Base-by-base conservation (phyloP, 2,888 invertebrate species). In the Nasonovia ribisnigri region DNA sequence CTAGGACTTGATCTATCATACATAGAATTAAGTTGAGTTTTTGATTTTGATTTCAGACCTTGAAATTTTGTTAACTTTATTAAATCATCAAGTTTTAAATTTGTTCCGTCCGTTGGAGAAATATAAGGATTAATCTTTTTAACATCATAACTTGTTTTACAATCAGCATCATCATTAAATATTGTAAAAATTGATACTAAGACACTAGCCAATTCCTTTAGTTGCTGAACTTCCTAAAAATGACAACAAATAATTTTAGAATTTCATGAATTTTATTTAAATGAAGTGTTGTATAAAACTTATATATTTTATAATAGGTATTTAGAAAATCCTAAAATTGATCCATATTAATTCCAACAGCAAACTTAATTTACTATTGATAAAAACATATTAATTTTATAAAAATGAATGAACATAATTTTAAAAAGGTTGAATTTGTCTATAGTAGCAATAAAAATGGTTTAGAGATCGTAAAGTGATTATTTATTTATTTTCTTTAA, bases 181-280 rank as follows among this genome's bases (percentile, higher is more conserved):
- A 93, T 93, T 24, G 57, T 51, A n/a, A 90, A 93, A 84, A 93
- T 77, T 29, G 93, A 93, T 10, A 93, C 90, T 29, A 93, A 48
- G 1, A 93, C 84, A 86, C 90, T 93, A 86, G 93, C 84, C 90
- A 93, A 87, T 90, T 93, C 93, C 86, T 93, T 93, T n/a, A 90
- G 48, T 48, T 86, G 90, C 87, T 87, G 93, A 87, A 93, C 86
- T 48, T 93, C 93, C 93, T 93, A 67, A 67, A 93, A 77, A 93
- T 48, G 1, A 57, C 20, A 20, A 54, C 4, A 84, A 10, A 42
- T 42, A 42, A 43, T 77, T 43, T 43, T n/a, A 84, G 36, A 77
- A 77, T 8, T 77, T 77, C 20, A 20, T 36, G 0, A 36, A 77
- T 77, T 36, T 77, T 36, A 36, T 77, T 77, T 3, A 77, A 77